Percentiles rank a stretch among this genome's conserved stretches.
Conservation (phyloP, 2,888 invertebrate species). For the Calliscelio sp. region DNA sequence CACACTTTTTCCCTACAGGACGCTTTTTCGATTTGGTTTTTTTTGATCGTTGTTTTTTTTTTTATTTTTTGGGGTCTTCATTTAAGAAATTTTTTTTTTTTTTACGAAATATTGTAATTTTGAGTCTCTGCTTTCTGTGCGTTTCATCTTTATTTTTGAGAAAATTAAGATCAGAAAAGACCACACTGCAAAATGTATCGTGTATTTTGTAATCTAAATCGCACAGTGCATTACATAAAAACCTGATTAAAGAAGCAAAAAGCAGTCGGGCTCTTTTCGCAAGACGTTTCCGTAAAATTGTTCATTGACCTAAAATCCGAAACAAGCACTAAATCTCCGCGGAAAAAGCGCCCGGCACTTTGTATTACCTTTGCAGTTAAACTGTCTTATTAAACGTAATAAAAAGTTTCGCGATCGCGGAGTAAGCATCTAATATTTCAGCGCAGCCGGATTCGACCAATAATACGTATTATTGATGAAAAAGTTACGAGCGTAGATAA, state of each 20-base stretch:
- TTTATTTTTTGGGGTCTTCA: too few species aligned
- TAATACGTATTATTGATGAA: constrained; percentile 51
- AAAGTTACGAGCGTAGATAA: constrained; percentile 33
- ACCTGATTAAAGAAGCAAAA: constrained; percentile 5
- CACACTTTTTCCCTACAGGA: too few species aligned
- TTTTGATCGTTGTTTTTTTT: too few species aligned
- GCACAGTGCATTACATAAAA: constrained; percentile 1
- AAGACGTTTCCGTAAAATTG: constrained; percentile 40
- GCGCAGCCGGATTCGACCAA: constrained; percentile 27
- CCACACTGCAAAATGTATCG: too few species aligned
- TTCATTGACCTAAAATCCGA: constrained; percentile 60
- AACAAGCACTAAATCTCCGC: constrained; percentile 49
- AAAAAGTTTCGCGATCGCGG: constrained; percentile 53
- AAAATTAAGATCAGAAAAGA: too few species aligned
- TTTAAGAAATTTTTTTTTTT: too few species aligned
- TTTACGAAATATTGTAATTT: too few species aligned
- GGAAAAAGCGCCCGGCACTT: constrained; percentile 26
- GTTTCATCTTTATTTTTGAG: too few species aligned
- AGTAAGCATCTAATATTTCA: constrained; percentile 60
- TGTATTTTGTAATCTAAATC: too few species aligned
- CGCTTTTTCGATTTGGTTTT: too few species aligned
- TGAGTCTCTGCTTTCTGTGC: too few species aligned
- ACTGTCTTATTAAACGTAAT: constrained; percentile 60
- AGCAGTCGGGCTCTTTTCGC: constrained; percentile 3
- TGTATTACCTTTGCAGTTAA: constrained; percentile 54